phyloP scores from a whole-genome alignment of 2,113 vertebrate genomes.

The Pteropus alecto region DNA sequence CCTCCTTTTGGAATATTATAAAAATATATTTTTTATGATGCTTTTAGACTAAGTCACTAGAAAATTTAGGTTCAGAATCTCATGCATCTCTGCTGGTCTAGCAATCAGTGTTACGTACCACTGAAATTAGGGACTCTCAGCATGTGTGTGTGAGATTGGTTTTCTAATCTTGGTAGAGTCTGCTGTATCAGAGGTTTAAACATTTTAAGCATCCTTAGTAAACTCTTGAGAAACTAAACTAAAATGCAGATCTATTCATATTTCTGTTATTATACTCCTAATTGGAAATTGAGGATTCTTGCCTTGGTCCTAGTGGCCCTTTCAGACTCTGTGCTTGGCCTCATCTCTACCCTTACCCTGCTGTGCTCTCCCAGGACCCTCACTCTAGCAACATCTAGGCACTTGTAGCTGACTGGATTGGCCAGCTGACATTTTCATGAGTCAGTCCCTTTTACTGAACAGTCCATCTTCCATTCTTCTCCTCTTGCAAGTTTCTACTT shows the following conservation, averaged over 20 bases:
- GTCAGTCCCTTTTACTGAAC: not conserved
- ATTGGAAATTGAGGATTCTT: not conserved
- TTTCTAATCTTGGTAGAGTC: slow-evolving; percentile 17
- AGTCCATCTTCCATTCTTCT: not conserved
- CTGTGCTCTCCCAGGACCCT: not conserved
- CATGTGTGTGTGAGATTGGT: not conserved
- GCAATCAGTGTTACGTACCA: slow-evolving; percentile 7
- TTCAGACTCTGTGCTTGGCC: not conserved
- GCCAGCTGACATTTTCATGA: not conserved
- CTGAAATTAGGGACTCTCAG: slow-evolving; percentile 16
- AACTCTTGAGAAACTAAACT: not conserved
- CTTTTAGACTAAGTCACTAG: slow-evolving; percentile 45
- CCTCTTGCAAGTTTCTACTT: not conserved
- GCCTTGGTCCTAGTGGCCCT: not conserved
- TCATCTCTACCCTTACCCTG: not conserved
- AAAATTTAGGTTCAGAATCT: slow-evolving; percentile 46
- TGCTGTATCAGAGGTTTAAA: slow-evolving; percentile 1
- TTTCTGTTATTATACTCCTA: not conserved
- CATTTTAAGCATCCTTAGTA: not conserved
- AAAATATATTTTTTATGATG: not conserved
- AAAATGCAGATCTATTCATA: not conserved
- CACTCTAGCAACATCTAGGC: not conserved
- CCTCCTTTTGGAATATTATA: slow-evolving; percentile 36
- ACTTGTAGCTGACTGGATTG: not conserved
- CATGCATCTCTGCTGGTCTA: slow-evolving; percentile 34